Evolutionary conservation across 2,113 vertebrate species (phyloP).

Genomic region (Prochilodus magdalenae): DNA sequence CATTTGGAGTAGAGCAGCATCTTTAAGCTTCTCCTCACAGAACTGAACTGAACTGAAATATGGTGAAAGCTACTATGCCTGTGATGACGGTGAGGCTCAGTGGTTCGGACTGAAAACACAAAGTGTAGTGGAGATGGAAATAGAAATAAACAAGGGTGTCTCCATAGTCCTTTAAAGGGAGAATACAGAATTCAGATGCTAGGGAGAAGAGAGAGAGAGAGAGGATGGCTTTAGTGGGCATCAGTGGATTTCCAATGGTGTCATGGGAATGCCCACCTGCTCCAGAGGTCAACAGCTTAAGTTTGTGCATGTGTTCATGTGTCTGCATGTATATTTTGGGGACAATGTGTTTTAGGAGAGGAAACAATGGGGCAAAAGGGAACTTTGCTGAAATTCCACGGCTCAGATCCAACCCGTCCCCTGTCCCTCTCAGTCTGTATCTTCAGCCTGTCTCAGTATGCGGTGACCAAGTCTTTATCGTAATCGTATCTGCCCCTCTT

Average conservation of each 20-base stretch:
- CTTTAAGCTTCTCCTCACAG: slow-evolving; percentile 24
- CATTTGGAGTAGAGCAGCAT: slow-evolving; percentile 9
- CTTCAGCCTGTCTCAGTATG: slow-evolving; percentile 86
- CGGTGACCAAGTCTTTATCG: slow-evolving; percentile 94
- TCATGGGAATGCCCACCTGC: slow-evolving; percentile 61
- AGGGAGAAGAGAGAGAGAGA: slow-evolving; percentile 58
- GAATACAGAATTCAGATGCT: slow-evolving; percentile 47
- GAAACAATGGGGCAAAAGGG: slow-evolving; percentile 64
- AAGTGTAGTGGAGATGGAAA: slow-evolving; percentile 52
- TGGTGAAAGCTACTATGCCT: slow-evolving; percentile 65
- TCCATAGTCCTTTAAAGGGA: slow-evolving; percentile 60
- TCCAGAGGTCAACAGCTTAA: slow-evolving; percentile 62
- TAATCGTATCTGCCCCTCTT: slow-evolving; percentile 92
- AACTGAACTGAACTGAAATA: slow-evolving; percentile 14
- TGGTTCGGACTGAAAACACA: slow-evolving; percentile 74
- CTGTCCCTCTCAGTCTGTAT: slow-evolving; percentile 57
- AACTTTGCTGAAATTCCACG: slow-evolving; percentile 66
- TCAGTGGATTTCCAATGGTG: slow-evolving; percentile 62
- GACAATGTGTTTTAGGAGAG: slow-evolving; percentile 58
- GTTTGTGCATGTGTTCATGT: slow-evolving; percentile 60
- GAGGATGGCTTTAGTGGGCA: slow-evolving; percentile 62
- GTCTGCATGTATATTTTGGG: slow-evolving; percentile 48
- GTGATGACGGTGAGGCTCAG: slow-evolving; percentile 42
- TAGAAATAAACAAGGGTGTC: slow-evolving; percentile 47
- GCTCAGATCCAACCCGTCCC: slow-evolving; percentile 60